Evolutionary conservation across 1,140 invertebrate genomes (phyloP).

Genomic region (Dufourea novaeangliae): DNA sequence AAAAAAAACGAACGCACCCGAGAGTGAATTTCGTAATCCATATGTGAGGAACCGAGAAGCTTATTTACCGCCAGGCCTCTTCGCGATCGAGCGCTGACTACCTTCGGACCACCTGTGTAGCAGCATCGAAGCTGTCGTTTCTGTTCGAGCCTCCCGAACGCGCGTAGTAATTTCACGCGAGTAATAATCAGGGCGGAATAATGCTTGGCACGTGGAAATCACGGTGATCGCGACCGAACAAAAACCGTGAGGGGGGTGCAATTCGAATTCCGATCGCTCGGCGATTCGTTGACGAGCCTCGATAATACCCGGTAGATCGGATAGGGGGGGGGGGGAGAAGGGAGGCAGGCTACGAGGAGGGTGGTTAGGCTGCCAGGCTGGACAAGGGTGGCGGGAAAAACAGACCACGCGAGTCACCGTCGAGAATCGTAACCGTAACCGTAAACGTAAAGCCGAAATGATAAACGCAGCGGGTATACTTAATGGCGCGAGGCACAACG

Average conservation of each 20-base stretch:
- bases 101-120: too few relatives aligned
- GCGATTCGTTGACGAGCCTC: neutral
- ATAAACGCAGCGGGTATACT: conserved; percentile 63
- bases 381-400: neutral
- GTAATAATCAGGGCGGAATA: neutral
- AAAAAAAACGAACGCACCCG: neutral
- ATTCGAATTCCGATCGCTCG: conserved; percentile 11
- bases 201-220: neutral
- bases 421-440: conserved; percentile 55
- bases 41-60: too few relatives aligned
- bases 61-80: neutral
- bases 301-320: neutral
- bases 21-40: too few relatives aligned
- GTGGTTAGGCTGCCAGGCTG: neutral
- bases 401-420: neutral
- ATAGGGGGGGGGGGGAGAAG: too few relatives aligned
- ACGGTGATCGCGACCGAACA: neutral
- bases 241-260: neutral
- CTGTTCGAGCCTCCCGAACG: too few relatives aligned
- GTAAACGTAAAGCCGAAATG: conserved; percentile 67
- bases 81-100: neutral
- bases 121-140: too few relatives aligned
- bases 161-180: neutral
- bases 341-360: neutral
- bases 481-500: conserved; percentile 50